These are phyloP conservation scores for Myripristis murdjan DNA, from an alignment of 2,797 vertebrate species.

Conservation along the genomic window DNA sequence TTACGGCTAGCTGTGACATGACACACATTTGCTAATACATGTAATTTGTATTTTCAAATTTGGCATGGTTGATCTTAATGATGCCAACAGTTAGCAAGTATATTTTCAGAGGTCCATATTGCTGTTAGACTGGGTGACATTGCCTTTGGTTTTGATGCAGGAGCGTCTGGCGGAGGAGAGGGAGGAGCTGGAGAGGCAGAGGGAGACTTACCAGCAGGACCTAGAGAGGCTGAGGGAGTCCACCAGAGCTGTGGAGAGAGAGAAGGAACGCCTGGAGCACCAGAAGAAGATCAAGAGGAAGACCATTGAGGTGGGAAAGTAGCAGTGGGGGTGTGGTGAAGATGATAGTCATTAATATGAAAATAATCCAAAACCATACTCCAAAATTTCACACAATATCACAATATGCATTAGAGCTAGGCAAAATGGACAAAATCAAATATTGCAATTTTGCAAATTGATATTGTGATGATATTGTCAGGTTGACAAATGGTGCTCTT, in stretches of 20 bases:
- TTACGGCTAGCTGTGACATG: too few relatives aligned
- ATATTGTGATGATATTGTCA: too few relatives aligned
- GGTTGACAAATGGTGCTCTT: too few relatives aligned
- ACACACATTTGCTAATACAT: too few relatives aligned
- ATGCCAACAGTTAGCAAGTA: background rate
- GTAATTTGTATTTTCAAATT: too few relatives aligned
- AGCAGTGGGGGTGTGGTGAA: background rate
- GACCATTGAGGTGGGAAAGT: conserved; percentile 80
- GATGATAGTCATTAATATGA: background rate
- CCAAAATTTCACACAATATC: background rate
- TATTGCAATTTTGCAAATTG: too few relatives aligned
- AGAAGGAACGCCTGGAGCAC: conserved; percentile 79
- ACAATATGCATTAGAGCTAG: too few relatives aligned
- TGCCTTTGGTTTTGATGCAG: conserved; percentile 22
- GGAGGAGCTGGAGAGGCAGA: conserved; percentile 82
- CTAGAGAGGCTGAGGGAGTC: conserved; percentile 92
- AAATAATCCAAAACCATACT: background rate
- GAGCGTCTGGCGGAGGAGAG: conserved; percentile 82
- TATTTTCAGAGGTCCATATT: background rate
- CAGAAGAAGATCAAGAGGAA: conserved; percentile 84
- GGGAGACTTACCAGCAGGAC: conserved; percentile 90
- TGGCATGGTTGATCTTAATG: too few relatives aligned
- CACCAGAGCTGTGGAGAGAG: conserved; percentile 86
- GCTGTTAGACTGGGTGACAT: background rate
- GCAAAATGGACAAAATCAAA: too few relatives aligned